Percentiles rank a stretch among this genome's conserved stretches.
These are phyloP conservation scores for Austrolebias charrua DNA, from an alignment of 2,797 vertebrate genomes.

Conservation along the genomic window DNA sequence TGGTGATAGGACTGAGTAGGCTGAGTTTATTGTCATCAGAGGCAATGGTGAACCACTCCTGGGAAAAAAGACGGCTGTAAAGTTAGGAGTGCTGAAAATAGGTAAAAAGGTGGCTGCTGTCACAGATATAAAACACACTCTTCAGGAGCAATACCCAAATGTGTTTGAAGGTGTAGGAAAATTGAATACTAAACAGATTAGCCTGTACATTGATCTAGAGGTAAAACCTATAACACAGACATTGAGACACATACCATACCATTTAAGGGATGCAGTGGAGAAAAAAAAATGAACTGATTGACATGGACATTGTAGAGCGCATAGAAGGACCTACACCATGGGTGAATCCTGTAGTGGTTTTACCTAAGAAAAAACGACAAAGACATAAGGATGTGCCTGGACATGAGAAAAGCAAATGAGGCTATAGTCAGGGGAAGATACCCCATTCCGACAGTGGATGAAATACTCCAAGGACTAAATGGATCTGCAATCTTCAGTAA, in stretches of 20 bases:
- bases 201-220: constrained; percentile 5
- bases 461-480: constrained; percentile 13
- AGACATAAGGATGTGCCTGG: constrained; percentile 6
- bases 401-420: constrained; percentile 17
- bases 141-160: constrained; percentile 16
- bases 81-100: constrained; percentile 8
- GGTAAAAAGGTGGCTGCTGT: constrained; percentile 7
- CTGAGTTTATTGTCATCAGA: neutral
- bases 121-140: constrained; percentile 6
- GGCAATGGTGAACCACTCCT: constrained; percentile 6
- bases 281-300: neutral
- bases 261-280: constrained; percentile 5
- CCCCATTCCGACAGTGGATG: neutral
- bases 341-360: neutral
- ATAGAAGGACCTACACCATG: neutral
- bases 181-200: constrained; percentile 23
- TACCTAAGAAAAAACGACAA: neutral
- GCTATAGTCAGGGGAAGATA: neutral
- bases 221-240: constrained; percentile 19
- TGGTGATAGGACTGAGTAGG: neutral
- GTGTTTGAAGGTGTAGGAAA: constrained; percentile 12
- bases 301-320: neutral
- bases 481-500: constrained; percentile 12
- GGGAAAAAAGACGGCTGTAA: constrained; percentile 12
- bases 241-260: neutral